Conservation (phyloP, 1,140 invertebrate genomes). For the Aphaenogaster floridana region DNA sequence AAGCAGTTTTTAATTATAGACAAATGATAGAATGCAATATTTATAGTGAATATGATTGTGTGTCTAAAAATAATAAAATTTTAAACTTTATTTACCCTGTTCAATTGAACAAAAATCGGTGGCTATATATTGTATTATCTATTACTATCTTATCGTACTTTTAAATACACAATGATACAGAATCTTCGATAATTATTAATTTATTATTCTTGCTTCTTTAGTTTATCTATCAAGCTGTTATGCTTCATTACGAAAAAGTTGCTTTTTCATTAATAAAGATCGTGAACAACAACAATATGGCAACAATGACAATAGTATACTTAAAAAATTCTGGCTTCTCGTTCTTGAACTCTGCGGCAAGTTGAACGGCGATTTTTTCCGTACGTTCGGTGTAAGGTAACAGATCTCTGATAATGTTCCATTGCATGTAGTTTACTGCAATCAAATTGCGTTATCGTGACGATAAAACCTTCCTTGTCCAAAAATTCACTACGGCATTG, state of each 20-base stretch:
- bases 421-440: constrained; percentile 29
- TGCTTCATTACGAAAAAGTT: no score
- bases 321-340: neutral
- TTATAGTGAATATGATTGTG: neutral
- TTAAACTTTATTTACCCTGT: neutral
- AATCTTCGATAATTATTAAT: no score
- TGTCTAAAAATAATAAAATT: neutral
- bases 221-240: no score
- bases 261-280: no score
- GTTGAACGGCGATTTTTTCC: neutral
- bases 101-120: no score
- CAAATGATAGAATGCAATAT: neutral
- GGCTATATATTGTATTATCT: no score
- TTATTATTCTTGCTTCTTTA: no score
- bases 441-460: neutral
- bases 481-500: neutral
- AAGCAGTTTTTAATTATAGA: neutral
- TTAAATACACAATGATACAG: no score
- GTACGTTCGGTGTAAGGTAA: constrained; percentile 1
- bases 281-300: neutral
- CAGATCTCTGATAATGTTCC: neutral
- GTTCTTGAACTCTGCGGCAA: neutral
- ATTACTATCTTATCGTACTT: no score
- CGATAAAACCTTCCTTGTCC: neutral
- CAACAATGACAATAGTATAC: neutral